These are phyloP conservation scores for Lichenostomus cassidix DNA, from an alignment of 2,113 vertebrate species.

Conservation along the genomic window DNA sequence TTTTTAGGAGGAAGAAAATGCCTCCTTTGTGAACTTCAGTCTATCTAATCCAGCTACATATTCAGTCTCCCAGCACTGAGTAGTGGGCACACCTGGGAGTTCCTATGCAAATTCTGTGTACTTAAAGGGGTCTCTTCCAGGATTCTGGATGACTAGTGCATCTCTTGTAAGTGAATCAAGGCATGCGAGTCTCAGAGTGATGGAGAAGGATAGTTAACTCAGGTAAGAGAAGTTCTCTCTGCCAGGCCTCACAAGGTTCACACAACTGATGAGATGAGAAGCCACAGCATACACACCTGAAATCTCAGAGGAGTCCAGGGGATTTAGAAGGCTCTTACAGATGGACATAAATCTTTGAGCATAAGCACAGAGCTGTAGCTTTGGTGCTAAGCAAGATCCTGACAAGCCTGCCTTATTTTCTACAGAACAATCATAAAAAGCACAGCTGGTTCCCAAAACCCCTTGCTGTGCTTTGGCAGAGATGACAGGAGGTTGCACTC, in stretches of 20 bases:
- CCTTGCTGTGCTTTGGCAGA: not conserved
- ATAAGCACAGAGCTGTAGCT: not conserved
- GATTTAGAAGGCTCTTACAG: not conserved
- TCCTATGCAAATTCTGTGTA: not conserved
- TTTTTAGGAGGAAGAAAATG: not conserved
- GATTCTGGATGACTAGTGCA: not conserved
- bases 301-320: not conserved
- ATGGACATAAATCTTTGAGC: not conserved
- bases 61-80: not conserved
- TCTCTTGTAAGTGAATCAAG: not conserved
- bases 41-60: rapidly evolving
- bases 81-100: not conserved
- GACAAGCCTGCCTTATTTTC: not conserved
- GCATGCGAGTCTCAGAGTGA: not conserved
- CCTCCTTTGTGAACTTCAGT: not conserved
- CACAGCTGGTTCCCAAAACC: not conserved
- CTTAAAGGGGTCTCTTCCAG: not conserved
- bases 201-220: not conserved
- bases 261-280: not conserved
- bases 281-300: not conserved
- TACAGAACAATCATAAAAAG: not conserved
- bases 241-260: not conserved
- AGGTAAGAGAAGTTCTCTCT: not conserved
- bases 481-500: not conserved
- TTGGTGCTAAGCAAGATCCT: not conserved